Base-by-base conservation (phyloP, 2,888 invertebrate genomes). In the Scaptomyza reducta region DNA sequence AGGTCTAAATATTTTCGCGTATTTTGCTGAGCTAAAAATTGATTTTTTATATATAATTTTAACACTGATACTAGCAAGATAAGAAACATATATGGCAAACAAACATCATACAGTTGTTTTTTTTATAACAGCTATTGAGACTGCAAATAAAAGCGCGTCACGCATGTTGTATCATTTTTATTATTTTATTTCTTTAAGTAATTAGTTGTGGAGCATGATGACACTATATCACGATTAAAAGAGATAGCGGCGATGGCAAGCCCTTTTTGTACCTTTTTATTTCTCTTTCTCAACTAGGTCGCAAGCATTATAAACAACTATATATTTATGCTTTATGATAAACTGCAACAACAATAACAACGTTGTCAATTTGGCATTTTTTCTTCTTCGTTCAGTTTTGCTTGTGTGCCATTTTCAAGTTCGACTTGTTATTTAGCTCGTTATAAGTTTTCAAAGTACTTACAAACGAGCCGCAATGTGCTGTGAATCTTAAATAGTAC, bases 361-460 rank as follows among this genome's bases (percentile, higher is more conserved):
- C 41, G 29, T 58, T 56, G 16, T 54, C 16, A 33, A 53, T 58
- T 60, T 57, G 41, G 18, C 41, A 31, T 16, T 40, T 40, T 38
- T 16, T 40, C 16, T 38, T 38, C 33, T 35, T n/a, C 6, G n/a
- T n/a, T 41, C 45, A 64, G 66, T 72, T 74, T 68, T 50, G 60
- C 64, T 72, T 62, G 53, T 73, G 62, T 63, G 61, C 59, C 62
- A 61, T 76, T 83, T 82, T 83, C 74, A 76, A 74, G 84, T 77
- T 83, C 76, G 71, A 60, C 62, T 70, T 62, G 71, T 57, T 70
- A 25, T 57, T 71, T 44, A 14, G 45, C 58, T 62, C 38, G 38
- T 40, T 40, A 40, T 27, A 55, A 57, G 47, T 44, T 16, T 45
- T 49, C 46, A 40, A 57, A 25, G 49, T 64, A 42, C 46, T 45